Evolutionary conservation across 2,113 vertebrate species (phyloP), one percentile per base, ranked within the genome.

Genomic region (Polypterus bichir): DNA sequence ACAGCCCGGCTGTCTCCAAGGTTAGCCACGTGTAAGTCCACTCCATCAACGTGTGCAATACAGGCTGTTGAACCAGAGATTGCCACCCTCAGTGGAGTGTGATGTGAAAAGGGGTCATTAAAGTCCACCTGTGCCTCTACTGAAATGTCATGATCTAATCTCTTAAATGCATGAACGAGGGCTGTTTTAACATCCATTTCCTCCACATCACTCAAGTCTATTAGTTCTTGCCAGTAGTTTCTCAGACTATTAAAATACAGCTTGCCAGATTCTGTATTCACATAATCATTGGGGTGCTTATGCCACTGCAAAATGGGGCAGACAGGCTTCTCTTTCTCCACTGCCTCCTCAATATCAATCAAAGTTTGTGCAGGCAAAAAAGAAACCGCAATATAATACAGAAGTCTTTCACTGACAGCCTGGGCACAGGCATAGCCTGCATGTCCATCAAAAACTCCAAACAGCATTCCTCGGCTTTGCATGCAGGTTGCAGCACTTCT

Each of bases 361-460:
- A 83, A 69, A 1, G 47, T 69, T 64, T 60, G 73, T 5, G 71
- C 57, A 0, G 80, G 76, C 46, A 83, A 72, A 45, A 65, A 63
- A 4, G 79, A 76, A 63, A 82, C 70, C 0, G 73, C 64, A 3
- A 81, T 62, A 66, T 83, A 80, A 60, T 83, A 80, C 57, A 83
- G 73, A 44, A 82, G 76, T 44, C 81, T 68, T 60, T 81, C 79
- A 60, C 79, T 82, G 58, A 84, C 61, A 0, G 73, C 68, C 3
- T 80, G 74, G 1, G 78, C 79, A 4, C 81, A 84, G 0, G 76
- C 74, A 9, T 57, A 59, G 58, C 81, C 79, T 0, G 69, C 76
- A 6, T 84, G 80, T 4, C 79, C 80, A 0, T 83, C 80, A 3
- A 81, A 84, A n/a, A 81, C 79, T 0, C 78, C 77, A 0, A 80